These are phyloP conservation scores for Gadopsis bispinosus DNA, from an alignment of 2,797 vertebrate species.

Conservation along the genomic window DNA sequence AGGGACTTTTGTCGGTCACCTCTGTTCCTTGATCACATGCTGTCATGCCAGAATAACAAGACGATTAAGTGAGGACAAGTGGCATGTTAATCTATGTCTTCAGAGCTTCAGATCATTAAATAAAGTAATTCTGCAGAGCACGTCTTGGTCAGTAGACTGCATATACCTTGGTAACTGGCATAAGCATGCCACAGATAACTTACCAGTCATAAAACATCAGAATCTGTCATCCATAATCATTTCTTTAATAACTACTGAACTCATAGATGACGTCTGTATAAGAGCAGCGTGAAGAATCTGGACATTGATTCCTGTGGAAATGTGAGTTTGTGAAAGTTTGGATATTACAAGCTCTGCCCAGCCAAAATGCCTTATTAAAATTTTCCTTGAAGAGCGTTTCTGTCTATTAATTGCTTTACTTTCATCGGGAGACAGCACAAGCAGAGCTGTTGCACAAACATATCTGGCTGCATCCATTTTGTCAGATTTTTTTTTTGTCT, in stretches of 20 bases:
- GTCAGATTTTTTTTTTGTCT: constrained; percentile 36
- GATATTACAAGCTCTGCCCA: neutral
- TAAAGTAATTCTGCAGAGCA: constrained; percentile 47
- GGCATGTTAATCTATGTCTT: constrained; percentile 66
- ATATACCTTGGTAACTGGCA: constrained; percentile 14
- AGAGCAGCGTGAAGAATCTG: constrained; percentile 13
- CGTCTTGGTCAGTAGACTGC: constrained; percentile 41
- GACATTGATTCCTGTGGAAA: constrained; percentile 15
- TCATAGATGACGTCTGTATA: constrained; percentile 8
- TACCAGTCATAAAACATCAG: constrained; percentile 35
- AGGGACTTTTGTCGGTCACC: constrained; percentile 71
- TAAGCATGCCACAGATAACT: constrained; percentile 29
- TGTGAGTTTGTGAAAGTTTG: constrained; percentile 12
- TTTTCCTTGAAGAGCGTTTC: constrained; percentile 3
- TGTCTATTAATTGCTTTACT: constrained; percentile 21
- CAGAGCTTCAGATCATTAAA: constrained; percentile 48
- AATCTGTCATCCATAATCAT: constrained; percentile 20
- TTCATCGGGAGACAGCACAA: constrained; percentile 20
- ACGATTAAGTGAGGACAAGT: constrained; percentile 71
- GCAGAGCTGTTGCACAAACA: constrained; percentile 40
- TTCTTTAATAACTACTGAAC: neutral
- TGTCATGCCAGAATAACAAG: constrained; percentile 61
- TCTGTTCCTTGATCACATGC: constrained; percentile 60
- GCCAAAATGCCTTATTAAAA: neutral
- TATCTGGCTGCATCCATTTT: constrained; percentile 43